A percentile compares a stretch with the other conserved stretches of the same genome.
Evolutionary conservation across 2,797 vertebrate genomes (phyloP).

Genomic region (Pelobates cultripes): DNA sequence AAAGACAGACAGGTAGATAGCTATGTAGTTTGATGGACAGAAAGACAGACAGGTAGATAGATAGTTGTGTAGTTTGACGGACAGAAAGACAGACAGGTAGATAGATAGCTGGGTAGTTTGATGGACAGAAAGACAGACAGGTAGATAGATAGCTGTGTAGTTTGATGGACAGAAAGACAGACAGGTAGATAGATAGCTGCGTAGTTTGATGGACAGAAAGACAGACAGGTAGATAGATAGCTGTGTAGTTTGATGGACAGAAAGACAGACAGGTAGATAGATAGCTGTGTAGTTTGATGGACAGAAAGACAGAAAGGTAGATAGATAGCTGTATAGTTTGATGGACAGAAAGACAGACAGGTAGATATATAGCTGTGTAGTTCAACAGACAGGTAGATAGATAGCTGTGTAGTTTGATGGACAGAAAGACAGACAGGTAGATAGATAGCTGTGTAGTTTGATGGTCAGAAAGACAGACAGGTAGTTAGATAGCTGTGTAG

Average conservation of each 20-base stretch:
- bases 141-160: not conserved
- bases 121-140: not conserved
- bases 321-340: not conserved
- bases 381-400: not conserved
- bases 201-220: too few species aligned
- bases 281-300: too few species aligned
- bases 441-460: not conserved
- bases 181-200: too few species aligned
- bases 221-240: too few species aligned
- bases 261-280: not conserved
- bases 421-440: not conserved
- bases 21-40: not conserved
- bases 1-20: not conserved
- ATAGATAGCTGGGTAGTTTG: not conserved
- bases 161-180: not conserved
- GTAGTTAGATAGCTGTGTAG: too few species aligned
- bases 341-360: too few species aligned
- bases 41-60: constrained; percentile 2
- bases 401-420: not conserved
- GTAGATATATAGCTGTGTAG: too few species aligned
- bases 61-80: not conserved
- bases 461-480: not conserved
- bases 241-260: too few species aligned
- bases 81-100: not conserved
- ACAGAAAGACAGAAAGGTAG: not conserved